A percentile compares a stretch with the other conserved stretches of the same genome.
These are phyloP conservation scores for Hydropsyche betteni DNA, from an alignment of 2,888 invertebrate species.

Conservation along the genomic window DNA sequence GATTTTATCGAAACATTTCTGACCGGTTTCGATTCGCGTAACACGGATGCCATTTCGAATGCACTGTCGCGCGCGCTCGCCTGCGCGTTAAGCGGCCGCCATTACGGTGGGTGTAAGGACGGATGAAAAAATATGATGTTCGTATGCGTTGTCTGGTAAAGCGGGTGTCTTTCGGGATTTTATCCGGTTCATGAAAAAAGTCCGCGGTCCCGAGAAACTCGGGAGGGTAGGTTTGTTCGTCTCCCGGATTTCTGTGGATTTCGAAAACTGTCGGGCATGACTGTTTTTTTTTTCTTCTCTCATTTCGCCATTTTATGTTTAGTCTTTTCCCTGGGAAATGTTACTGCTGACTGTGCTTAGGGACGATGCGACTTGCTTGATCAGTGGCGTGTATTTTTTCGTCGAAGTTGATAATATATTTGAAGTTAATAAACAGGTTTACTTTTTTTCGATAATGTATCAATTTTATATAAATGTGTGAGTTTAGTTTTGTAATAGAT, in stretches of 20 bases:
- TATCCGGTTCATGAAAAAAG: slow-evolving; percentile 12
- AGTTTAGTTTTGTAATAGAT: too few species aligned
- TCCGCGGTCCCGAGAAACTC: slow-evolving; percentile 17
- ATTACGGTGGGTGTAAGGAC: too few species aligned
- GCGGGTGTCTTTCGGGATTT: neutral
- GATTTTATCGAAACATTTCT: slow-evolving; percentile 5
- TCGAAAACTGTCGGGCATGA: slow-evolving; percentile 50
- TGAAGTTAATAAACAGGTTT: too few species aligned
- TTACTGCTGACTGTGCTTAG: slow-evolving; percentile 49
- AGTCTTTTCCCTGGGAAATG: slow-evolving; percentile 50
- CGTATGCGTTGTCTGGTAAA: neutral
- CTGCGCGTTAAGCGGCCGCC: too few species aligned
- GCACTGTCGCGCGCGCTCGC: too few species aligned
- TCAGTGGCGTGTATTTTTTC: slow-evolving; percentile 12
- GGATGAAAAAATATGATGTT: neutral
- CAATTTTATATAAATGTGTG: too few species aligned
- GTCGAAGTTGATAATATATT: too few species aligned
- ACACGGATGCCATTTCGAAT: slow-evolving; percentile 19
- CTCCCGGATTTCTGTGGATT: slow-evolving; percentile 44
- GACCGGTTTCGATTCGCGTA: slow-evolving; percentile 24
- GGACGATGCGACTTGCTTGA: slow-evolving; percentile 39
- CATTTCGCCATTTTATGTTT: slow-evolving; percentile 47
- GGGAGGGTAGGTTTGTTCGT: slow-evolving; percentile 48
- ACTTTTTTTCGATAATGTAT: too few species aligned
- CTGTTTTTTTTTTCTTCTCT: slow-evolving; percentile 45